phyloP scores from a whole-genome alignment of 2,797 vertebrate species.

The Thamnophis elegans region DNA sequence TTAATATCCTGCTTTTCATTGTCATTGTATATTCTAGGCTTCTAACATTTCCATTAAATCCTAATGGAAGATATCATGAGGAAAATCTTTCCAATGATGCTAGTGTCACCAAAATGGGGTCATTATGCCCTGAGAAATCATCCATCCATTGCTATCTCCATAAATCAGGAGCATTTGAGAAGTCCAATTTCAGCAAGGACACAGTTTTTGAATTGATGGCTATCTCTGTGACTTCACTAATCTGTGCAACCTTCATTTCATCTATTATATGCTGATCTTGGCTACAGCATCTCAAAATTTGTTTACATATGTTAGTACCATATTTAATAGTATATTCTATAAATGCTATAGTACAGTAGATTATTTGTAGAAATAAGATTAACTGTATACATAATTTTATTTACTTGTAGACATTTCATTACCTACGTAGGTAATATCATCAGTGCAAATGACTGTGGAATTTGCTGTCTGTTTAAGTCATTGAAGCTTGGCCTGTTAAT shows the following conservation, averaged over 20 bases:
- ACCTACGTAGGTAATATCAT: not conserved
- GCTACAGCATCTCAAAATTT: not conserved
- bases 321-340: not conserved
- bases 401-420: not conserved
- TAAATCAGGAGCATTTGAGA: not conserved
- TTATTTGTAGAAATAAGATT: not conserved
- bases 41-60: not conserved
- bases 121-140: not conserved
- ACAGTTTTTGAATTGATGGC: not conserved
- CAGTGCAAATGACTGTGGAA: not conserved
- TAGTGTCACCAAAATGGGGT: not conserved
- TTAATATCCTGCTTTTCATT: not conserved
- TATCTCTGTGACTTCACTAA: not conserved
- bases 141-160: not conserved
- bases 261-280: not conserved
- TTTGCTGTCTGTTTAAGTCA: not conserved
- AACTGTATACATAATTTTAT: not conserved
- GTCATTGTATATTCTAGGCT: not conserved
- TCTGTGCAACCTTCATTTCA: not conserved
- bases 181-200: not conserved
- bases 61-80: not conserved
- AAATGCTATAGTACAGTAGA: not conserved
- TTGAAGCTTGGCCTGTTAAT: not conserved
- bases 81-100: not conserved
- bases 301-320: not conserved